phyloP scores from a whole-genome alignment of 2,797 vertebrate genomes.

The Neosilurus hyrtlii region DNA sequence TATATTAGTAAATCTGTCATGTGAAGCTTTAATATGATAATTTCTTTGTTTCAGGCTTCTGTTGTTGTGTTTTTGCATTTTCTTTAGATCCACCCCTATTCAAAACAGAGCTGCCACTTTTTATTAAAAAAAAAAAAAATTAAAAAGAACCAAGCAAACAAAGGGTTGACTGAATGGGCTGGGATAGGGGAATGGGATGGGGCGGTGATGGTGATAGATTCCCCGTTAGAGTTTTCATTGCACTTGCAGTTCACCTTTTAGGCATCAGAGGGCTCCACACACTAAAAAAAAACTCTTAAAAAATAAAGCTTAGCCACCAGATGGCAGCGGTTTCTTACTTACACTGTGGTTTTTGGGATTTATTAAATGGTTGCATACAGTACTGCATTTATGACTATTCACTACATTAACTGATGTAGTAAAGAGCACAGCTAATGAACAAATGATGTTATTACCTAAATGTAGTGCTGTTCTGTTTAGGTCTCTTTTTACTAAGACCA shows the following conservation, averaged over 20 bases:
- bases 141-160: no score
- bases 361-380: conserved; percentile 17
- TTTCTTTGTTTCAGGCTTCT: neutral
- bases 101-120: neutral
- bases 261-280: neutral
- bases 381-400: conserved; percentile 14
- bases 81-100: neutral
- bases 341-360: neutral
- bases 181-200: no score
- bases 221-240: neutral
- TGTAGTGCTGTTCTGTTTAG: neutral
- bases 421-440: conserved; percentile 7
- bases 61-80: neutral
- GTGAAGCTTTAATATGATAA: neutral
- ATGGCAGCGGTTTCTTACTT: conserved; percentile 57
- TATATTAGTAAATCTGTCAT: neutral
- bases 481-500: neutral
- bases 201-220: no score
- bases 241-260: neutral
- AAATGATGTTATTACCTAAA: neutral
- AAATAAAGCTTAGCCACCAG: conserved; percentile 55
- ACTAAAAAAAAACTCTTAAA: neutral
- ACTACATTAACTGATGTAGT: neutral
- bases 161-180: neutral
- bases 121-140: no score